phyloP scores from a whole-genome alignment of 2,797 vertebrate species.

The Chaenodraco wilsoni region DNA sequence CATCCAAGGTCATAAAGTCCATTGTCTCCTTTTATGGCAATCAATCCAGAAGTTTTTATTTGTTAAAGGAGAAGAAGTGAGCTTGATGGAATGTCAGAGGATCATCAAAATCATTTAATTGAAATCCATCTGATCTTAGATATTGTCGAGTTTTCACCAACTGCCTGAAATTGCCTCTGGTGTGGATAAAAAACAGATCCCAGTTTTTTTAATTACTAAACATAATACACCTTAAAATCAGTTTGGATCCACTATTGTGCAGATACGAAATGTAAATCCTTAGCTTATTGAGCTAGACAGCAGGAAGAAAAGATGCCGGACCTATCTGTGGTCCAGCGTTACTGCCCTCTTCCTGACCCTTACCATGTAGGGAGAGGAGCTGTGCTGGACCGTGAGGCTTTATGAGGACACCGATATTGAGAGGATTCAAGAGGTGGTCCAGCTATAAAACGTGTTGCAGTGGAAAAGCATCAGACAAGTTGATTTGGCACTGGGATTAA shows the following conservation, averaged over 20 bases:
- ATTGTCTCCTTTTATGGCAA: not conserved
- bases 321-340: conserved; percentile 34
- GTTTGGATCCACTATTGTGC: conserved; percentile 2
- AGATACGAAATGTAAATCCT: not conserved
- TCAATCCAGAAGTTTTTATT: not conserved
- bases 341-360: conserved; percentile 45
- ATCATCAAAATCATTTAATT: not conserved
- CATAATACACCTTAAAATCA: not conserved
- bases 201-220: not conserved
- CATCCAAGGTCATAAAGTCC: not conserved
- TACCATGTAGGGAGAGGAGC: conserved; percentile 72
- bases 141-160: not conserved
- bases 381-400: conserved; percentile 29
- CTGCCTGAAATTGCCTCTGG: not conserved
- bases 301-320: conserved; percentile 40
- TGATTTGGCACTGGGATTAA: conserved; percentile 30
- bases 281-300: conserved; percentile 7
- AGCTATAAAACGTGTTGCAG: conserved; percentile 42
- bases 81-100: not conserved
- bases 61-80: too few species aligned
- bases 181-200: not conserved
- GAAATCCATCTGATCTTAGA: not conserved
- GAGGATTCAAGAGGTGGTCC: conserved; percentile 51
- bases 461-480: conserved; percentile 27
- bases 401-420: conserved; percentile 44